Evolutionary conservation across 2,888 invertebrate species (phyloP).

Genomic region (Spilarctia lutea): DNA sequence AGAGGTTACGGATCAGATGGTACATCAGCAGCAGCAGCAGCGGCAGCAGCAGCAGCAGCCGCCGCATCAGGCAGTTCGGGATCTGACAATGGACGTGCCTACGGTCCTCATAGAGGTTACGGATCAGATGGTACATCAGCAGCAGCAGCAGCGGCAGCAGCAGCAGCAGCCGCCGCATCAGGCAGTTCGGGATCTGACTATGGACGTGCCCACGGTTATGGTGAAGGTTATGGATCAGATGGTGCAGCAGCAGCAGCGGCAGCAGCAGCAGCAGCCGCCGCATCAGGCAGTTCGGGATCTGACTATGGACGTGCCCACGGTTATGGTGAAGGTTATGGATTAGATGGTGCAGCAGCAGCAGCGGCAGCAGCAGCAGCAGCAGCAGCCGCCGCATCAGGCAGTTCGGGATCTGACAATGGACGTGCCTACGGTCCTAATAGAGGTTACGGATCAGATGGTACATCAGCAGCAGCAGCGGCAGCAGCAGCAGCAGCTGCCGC

Average conservation of each 20-base stretch:
- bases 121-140: too few relatives aligned
- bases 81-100: neutral
- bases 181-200: neutral
- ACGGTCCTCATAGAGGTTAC: too few relatives aligned
- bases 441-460: neutral
- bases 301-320: too few relatives aligned
- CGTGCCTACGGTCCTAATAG: neutral
- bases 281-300: neutral
- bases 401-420: neutral
- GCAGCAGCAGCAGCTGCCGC: too few relatives aligned
- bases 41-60: conserved; percentile 2
- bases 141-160: neutral
- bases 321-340: too few relatives aligned
- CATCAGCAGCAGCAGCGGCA: neutral
- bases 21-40: neutral
- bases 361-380: conserved; percentile 3
- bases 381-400: neutral
- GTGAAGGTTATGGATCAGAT: too few relatives aligned
- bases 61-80: neutral
- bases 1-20: neutral
- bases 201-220: neutral
- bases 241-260: neutral
- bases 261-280: neutral
- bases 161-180: neutral
- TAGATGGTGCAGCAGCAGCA: too few relatives aligned